Evolutionary conservation across 2,888 invertebrate genomes (phyloP).

Genomic region (Zootermopsis nevadensis): DNA sequence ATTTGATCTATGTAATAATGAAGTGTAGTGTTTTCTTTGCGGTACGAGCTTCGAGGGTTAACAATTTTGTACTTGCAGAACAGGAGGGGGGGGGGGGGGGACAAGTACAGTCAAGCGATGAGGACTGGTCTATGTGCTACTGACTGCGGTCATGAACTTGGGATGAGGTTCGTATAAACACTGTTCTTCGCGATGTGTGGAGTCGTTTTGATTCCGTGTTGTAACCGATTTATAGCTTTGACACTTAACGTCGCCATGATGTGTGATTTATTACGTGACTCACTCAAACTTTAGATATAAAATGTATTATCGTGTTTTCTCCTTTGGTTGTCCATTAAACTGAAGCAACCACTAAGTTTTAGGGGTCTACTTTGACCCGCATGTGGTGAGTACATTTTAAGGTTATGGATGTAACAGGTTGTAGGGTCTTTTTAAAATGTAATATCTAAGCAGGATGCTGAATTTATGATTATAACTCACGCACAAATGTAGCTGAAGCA

Average conservation of each 20-base stretch:
- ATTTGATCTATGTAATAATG: too few species aligned
- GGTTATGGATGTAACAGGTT: neutral
- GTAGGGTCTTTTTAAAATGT: neutral
- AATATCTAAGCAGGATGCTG: neutral
- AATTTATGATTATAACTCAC: neutral
- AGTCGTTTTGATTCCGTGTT: constrained; percentile 47
- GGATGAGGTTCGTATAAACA: constrained; percentile 16
- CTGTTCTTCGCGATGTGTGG: constrained; percentile 5
- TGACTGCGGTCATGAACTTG: constrained; percentile 29
- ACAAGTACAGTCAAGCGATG: too few species aligned
- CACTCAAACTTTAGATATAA: constrained; percentile 49
- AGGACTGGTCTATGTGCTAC: neutral
- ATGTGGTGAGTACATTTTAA: neutral
- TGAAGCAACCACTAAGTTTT: constrained; percentile 22
- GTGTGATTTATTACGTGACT: constrained; percentile 50
- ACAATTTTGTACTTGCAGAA: too few species aligned
- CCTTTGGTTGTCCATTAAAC: constrained; percentile 1
- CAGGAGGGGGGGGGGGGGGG: too few species aligned
- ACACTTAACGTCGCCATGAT: constrained; percentile 47
- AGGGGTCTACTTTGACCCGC: neutral
- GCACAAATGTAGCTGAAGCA: neutral
- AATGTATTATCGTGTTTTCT: constrained; percentile 36
- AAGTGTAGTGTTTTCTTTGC: too few species aligned
- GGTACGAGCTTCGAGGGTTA: too few species aligned
- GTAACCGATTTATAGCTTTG: constrained; percentile 51